A percentile compares a stretch with the other conserved stretches of the same genome.
These are phyloP conservation scores for Nemoura dubitans DNA, from an alignment of 2,888 invertebrate species.

Conservation along the genomic window DNA sequence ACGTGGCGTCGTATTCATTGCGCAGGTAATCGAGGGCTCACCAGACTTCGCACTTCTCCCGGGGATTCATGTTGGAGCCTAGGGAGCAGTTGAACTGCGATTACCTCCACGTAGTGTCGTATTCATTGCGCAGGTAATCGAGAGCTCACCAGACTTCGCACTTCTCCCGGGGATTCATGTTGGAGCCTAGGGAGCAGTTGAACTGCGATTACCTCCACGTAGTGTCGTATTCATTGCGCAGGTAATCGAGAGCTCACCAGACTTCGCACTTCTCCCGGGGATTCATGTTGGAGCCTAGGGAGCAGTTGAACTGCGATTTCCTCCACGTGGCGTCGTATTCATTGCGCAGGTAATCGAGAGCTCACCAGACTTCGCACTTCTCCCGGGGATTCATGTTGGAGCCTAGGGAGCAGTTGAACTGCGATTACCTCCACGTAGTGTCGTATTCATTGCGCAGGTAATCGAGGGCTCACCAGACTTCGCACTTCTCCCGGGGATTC, in stretches of 20 bases:
- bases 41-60: slow-evolving; percentile 89
- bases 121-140: background rate
- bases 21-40: slow-evolving; percentile 63
- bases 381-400: slow-evolving; percentile 84
- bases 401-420: slow-evolving; percentile 78
- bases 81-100: slow-evolving; percentile 76
- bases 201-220: slow-evolving; percentile 64
- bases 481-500: slow-evolving; percentile 87
- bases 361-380: slow-evolving; percentile 91
- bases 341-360: background rate
- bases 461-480: slow-evolving; percentile 90
- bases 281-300: slow-evolving; percentile 82
- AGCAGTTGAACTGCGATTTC: slow-evolving; percentile 74
- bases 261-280: slow-evolving; percentile 86
- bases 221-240: background rate
- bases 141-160: slow-evolving; percentile 92
- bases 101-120: background rate
- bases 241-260: slow-evolving; percentile 78
- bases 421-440: slow-evolving; percentile 54
- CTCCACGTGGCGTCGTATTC: background rate
- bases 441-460: background rate
- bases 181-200: slow-evolving; percentile 75
- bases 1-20: background rate
- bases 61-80: slow-evolving; percentile 86
- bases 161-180: slow-evolving; percentile 86